These are phyloP conservation scores for Plumapathes pennacea DNA, from an alignment of 92 coral and sea anemone species.

Conservation along the genomic window DNA sequence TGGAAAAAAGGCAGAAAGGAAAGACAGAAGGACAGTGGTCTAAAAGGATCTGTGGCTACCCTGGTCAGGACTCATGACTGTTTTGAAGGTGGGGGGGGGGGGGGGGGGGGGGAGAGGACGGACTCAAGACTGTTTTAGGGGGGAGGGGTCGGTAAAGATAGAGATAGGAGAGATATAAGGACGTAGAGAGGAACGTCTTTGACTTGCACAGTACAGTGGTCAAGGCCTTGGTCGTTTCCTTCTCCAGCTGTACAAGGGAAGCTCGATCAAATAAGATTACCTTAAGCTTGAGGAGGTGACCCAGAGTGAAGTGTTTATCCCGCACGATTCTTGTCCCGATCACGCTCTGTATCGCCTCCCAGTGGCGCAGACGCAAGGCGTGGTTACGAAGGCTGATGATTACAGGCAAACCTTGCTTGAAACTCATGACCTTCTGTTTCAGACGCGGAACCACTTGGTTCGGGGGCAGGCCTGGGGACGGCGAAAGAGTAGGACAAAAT, in stretches of 20 bases:
- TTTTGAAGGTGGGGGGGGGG: no score
- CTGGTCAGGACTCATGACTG: no score
- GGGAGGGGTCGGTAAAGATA: no score
- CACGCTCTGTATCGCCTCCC: constrained; percentile 87
- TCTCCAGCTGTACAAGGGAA: no score
- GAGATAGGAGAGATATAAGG: no score
- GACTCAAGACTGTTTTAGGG: no score
- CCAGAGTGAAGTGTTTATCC: constrained; percentile 88
- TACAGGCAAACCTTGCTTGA: constrained; percentile 95
- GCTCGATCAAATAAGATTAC: constrained; percentile 33
- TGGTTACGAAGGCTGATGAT: constrained; percentile 91
- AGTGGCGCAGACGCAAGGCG: constrained; percentile 84
- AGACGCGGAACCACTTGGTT: constrained; percentile 84
- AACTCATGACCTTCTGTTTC: constrained; percentile 81
- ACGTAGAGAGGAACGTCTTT: no score
- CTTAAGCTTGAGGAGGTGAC: constrained; percentile 76
- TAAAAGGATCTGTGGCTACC: no score
- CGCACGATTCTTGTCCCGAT: constrained; percentile 83
- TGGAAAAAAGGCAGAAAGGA: neutral
- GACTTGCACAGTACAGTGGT: no score
- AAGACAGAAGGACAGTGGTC: no score
- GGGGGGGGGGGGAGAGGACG: no score
- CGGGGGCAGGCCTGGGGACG: constrained; percentile 78
- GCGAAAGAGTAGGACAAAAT: neutral
- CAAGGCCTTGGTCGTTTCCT: no score